Evolutionary conservation across 2,113 vertebrate genomes (phyloP), one percentile per base, ranked within the genome.

Genomic region (Murina feae): DNA sequence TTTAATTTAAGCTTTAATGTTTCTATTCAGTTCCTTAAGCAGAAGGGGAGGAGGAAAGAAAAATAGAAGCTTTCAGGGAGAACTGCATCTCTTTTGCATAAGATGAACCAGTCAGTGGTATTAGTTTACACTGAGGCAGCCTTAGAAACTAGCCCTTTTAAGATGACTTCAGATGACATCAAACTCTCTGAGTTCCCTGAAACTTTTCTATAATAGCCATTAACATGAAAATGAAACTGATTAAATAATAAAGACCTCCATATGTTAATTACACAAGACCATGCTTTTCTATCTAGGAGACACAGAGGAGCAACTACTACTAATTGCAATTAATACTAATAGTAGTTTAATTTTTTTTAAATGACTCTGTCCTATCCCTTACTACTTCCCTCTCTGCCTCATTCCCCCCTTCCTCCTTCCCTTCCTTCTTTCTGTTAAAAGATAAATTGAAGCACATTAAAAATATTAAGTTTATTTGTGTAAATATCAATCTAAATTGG

Each of bases 81-180:
- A 97, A 90, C 63, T 76, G 79, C 86, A 89, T 93, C 53, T 97
- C 87, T 97, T 97, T 97, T 96, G 91, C 93, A 94, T 95, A 79
- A 92, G 92, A 97, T 94, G 60, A 93, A n/a, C 72, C 47, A 89
- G 63, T 55, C 95, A 79, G 21, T 94, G 82, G 89, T 47, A 55
- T 92, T 96, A 96, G 92, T n/a, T 25, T 92, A 96, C 97, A 97
- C 28, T 58, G 23, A 42, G 94, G 23, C 63, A 96, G 39, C 42
- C 86, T 93, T 93, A 83, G 80, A 92, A 95, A 86, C 74, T 91
- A 95, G 39, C 30, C 85, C 5, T 86, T 96, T 95, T n/a, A 85
- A 72, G 86, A 30, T 94, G 96, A 96, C 42, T 1, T 95, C 60
- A 85, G 53, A 90, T 49, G 58, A 63, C 0, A 6, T 32, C 5